phyloP scores from a whole-genome alignment of 2,113 vertebrate species.

The Corythaixoides concolor region DNA sequence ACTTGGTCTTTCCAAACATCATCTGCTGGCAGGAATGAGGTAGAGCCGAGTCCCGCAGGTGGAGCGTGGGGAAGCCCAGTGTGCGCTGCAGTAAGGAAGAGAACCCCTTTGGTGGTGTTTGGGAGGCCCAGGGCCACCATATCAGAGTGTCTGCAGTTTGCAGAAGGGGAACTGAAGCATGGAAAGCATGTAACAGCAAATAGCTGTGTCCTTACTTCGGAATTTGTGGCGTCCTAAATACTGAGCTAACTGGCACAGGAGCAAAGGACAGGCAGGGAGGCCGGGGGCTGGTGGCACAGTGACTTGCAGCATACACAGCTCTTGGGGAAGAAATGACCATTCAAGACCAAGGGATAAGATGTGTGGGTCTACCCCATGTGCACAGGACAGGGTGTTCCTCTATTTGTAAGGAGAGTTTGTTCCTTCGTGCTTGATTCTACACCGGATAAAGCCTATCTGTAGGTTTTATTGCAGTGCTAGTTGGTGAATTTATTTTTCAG shows the following conservation, averaged over 20 bases:
- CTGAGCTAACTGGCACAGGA: neutral
- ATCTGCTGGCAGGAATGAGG: neutral
- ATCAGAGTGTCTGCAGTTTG: neutral
- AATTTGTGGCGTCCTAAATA: neutral
- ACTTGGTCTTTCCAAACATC: neutral
- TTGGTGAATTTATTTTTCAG: neutral
- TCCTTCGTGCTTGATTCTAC: neutral
- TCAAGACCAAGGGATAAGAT: neutral
- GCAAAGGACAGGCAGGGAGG: neutral
- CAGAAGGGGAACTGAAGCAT: neutral
- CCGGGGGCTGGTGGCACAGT: neutral
- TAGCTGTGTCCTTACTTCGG: neutral
- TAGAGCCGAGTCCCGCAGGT: rapidly evolving
- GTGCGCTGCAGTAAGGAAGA: neutral
- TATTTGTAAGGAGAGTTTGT: neutral
- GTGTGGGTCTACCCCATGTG: neutral
- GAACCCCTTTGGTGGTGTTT: neutral
- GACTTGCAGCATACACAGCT: neutral
- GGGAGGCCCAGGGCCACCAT: neutral
- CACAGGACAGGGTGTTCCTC: neutral
- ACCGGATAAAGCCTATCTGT: neutral
- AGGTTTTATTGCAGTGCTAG: neutral
- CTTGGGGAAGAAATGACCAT: neutral
- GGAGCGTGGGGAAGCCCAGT: neutral
- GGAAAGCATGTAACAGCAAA: neutral